Evolutionary conservation across 2,113 vertebrate genomes (phyloP), one percentile per base, ranked within the genome.

Genomic region (Cyphomyrus plagiostoma): DNA sequence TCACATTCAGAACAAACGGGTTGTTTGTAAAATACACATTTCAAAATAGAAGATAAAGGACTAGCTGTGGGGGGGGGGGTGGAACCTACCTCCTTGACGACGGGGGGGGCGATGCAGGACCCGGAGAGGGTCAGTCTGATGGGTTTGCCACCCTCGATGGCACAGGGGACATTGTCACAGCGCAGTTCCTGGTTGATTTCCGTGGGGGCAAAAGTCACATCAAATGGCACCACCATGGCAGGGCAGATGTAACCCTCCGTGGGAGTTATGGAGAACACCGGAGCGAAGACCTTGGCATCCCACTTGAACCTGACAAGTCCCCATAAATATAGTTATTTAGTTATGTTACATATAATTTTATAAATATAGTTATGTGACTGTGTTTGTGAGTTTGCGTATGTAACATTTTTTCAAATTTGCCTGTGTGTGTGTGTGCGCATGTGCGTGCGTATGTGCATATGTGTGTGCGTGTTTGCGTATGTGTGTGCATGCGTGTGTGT

Each of bases 261-360:
- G 0, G 97, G 98, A 3, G 48, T 91, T 91, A 98, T 97, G 74
- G 94, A 95, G 92, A 98, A 95, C 89, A 96, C 95, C 5, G 96
- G 94, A 86, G 95, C 92, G 83, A 97, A 96, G 82, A 87, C 92
- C 86, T 93, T 93, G 2, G 86, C 30, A 58, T 97, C 95, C 98
- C 98, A 99, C 19, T 94, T 93, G 92, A 98, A 98, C 89, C 97
- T 98, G 90, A 89, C 17, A 56, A 19, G 2, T 7, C 4, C 70
- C 70, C 70, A 88, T 42, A 1, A 84, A 48, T 23, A 84, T 0
- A 84, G 23, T 23, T 83, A 83, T n/a, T 0, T 0, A 80, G 17
- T 26, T 6, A 66, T 13, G 3, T 45, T 87, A 42, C n/a, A 66
- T 35, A 30, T 74, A 15, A 50, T 4, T 30, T 3, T 80, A 70